Percentiles rank a stretch among this genome's conserved stretches.
These are phyloP conservation scores for Ceyx margarethae DNA, from an alignment of 2,113 vertebrate genomes.

Conservation along the genomic window DNA sequence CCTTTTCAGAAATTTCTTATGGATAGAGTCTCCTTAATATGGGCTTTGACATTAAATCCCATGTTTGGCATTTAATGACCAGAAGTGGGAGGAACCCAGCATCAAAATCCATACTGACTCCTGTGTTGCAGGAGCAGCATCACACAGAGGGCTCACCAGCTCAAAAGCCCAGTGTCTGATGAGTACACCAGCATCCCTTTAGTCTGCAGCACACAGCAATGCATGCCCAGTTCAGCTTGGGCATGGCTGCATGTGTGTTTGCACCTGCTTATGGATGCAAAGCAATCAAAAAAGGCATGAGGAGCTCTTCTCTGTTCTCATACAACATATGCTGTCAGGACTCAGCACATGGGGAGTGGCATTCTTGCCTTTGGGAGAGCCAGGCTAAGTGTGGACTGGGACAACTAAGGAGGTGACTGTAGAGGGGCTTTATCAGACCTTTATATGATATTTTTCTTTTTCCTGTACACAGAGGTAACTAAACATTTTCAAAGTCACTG, in stretches of 20 bases:
- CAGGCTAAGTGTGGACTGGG: background rate
- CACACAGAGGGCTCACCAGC: fast-evolving
- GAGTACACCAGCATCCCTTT: background rate
- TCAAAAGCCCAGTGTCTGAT: background rate
- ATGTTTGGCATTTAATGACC: background rate
- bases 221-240: background rate
- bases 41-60: background rate
- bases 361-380: background rate
- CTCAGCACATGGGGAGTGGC: background rate
- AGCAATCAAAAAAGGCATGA: background rate
- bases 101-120: background rate
- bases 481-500: background rate
- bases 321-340: background rate
- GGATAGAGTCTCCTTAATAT: background rate
- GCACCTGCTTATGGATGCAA: background rate
- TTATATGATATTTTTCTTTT: background rate
- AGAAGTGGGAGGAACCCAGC: background rate
- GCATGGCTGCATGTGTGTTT: background rate
- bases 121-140: background rate
- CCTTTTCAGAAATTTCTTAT: background rate
- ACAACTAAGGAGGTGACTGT: fast-evolving
- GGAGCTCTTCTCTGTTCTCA: background rate
- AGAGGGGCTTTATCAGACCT: background rate
- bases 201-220: background rate
- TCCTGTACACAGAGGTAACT: background rate